These are phyloP conservation scores for Cynopterus brachyotis DNA, from an alignment of 2,113 vertebrate species.

Conservation along the genomic window DNA sequence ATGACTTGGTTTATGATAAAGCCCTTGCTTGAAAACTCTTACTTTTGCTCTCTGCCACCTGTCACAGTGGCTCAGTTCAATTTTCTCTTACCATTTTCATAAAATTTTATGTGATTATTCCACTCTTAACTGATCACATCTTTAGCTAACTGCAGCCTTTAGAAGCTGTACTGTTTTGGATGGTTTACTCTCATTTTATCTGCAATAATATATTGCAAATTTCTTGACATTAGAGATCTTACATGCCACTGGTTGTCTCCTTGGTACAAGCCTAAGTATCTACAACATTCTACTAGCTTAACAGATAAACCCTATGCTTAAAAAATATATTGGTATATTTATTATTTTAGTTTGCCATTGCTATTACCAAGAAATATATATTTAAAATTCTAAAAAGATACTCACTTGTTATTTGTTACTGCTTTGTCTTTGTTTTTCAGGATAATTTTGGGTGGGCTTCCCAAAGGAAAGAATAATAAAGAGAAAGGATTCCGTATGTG, in stretches of 20 bases:
- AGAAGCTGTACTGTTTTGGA: background rate
- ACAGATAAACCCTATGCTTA: background rate
- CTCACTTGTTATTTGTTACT: background rate
- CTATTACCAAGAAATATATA: background rate
- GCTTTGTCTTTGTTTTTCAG: background rate
- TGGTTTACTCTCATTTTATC: background rate
- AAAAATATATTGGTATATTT: background rate
- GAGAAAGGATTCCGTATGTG: background rate
- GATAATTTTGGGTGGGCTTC: background rate
- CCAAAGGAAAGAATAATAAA: background rate
- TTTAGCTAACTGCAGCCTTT: background rate
- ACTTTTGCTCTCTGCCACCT: background rate
- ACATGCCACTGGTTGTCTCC: background rate
- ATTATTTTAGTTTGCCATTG: background rate
- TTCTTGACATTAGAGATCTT: background rate
- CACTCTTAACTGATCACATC: background rate
- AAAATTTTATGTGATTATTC: background rate
- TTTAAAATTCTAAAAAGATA: slow-evolving; percentile 3
- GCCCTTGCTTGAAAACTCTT: background rate
- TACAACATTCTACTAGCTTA: background rate
- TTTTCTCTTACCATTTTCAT: background rate
- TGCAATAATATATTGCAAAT: background rate
- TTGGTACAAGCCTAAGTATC: background rate
- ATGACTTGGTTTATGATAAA: background rate
- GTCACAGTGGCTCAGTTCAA: background rate